phyloP scores from a whole-genome alignment of 2,113 vertebrate genomes.

The Ondatra zibethicus region DNA sequence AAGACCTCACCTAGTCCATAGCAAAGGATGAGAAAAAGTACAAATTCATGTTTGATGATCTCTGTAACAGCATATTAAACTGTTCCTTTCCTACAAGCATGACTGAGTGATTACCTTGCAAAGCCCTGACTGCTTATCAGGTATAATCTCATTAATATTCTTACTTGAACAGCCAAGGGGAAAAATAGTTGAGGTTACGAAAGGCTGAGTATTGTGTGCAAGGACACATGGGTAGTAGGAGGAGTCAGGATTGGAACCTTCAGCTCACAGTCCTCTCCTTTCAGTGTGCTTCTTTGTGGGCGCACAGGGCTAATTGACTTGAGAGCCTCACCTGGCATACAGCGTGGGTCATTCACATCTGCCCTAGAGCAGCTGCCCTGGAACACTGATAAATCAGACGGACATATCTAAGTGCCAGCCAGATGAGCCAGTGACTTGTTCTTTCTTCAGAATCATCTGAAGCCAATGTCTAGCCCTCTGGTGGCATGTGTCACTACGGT shows the following conservation, averaged over 20 bases:
- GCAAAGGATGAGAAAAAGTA: not conserved
- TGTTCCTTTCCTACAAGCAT: not conserved
- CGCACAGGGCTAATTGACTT: not conserved
- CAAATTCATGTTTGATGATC: not conserved
- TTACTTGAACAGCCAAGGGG: not conserved
- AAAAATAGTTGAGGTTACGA: not conserved
- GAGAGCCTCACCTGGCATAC: not conserved
- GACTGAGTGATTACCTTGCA: not conserved
- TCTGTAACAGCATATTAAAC: not conserved
- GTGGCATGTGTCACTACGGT: not conserved
- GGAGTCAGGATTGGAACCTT: not conserved
- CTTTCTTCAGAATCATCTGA: constrained; percentile 5
- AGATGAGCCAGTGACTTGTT: not conserved
- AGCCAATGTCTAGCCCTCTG: not conserved
- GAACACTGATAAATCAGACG: not conserved
- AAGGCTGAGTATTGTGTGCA: not conserved
- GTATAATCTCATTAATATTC: not conserved
- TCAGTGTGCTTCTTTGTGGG: not conserved
- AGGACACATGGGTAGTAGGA: not conserved
- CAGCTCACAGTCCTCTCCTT: not conserved
- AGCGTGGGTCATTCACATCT: not conserved
- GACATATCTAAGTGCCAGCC: not conserved
- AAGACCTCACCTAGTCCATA: not conserved
- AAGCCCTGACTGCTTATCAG: not conserved
- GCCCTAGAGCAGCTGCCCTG: not conserved